Base-by-base conservation (phyloP, 2,888 invertebrate species). In the Rhagium mordax region DNA sequence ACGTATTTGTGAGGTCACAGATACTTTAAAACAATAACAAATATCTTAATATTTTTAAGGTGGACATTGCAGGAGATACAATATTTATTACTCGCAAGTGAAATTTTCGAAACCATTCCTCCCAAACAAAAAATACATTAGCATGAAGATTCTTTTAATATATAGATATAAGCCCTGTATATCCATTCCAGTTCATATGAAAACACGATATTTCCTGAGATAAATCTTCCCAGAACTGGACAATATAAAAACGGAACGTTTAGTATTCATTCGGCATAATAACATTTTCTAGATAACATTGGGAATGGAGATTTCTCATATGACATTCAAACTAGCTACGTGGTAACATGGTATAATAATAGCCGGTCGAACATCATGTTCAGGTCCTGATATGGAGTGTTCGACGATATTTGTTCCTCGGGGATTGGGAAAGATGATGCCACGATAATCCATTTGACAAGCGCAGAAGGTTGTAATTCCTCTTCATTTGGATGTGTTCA, bases 281-380 rank as follows among this genome's bases (percentile, higher is more conserved):
- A 55, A 48, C 69, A 60, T 75, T 75, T 62, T 65, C 70, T 66
- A 64, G 55, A 71, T 69, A 76, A 71, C 66, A 74, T 57, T 70
- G 68, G 71, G 74, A 71, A 74, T 57, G 72, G 68, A 74, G 74
- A 71, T 74, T 74, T 74, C 74, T 59, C 74, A 74, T 68, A 41
- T 76, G 74, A 76, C 70, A 74, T 72, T 51, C 16, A 5, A 76
- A 55, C 61, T 53, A 69, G 51, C 64, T 70, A 76, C 74, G 72
- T 76, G 74, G 33, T 71, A n/a, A n/a, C n/a, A n/a, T n/a, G n/a
- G n/a, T n/a, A n/a, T n/a, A n/a, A n/a, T n/a, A n/a, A n/a, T 21
- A 24, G 62, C 13, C 48, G 13, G 41, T 8, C 41, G 41, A 29
- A 8, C 6, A 15, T 57, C 24, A 20, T 21, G 24, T 21, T 21